Evolutionary conservation across 2,888 invertebrate species (phyloP), one percentile per base, ranked within the genome.

Genomic region (Ichneumon xanthorius): DNA sequence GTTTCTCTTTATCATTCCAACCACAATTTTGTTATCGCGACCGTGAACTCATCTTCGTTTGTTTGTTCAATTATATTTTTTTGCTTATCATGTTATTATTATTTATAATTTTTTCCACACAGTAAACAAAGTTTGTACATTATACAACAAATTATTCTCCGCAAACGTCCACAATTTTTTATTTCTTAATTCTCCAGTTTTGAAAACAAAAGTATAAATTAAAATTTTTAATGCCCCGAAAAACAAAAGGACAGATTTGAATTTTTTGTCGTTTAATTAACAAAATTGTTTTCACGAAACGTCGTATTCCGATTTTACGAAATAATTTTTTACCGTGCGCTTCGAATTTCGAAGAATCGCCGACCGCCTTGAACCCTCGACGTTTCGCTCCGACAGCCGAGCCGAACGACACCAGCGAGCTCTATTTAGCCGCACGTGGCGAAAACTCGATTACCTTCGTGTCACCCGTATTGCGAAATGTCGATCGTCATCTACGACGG

Each of bases 1-100:
- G 19, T 71, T 67, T 84, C 84, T 61, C 61, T 72, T 77, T 61
- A 40, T 65, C 58, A 16, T n/a, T 67, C 33, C 48, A 55, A 30
- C n/a, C 2, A n/a, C 30, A 7, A 16, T 16, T 7, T 30, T 63
- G 11, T n/a, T 30, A 5, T 16, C 6, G 4, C 14, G 30, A 26
- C 14, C 26, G 14, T n/a, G n/a, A 33, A 0, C 16, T 63, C 30
- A 6, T 30, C 33, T n/a, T 30, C 61, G 61, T 16, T 16, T 16
- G 4, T 48, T 48, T 4, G 4, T 16, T 16, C 4, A 48, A 48
- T 26, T 11, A 14, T 48, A 16, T 45, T 53, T 53, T 53, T n/a
- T 14, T 53, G 3, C 1, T 53, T 7, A 53, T 53, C 6, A 53
- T 19, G 4, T 14, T 30, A 33, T 61, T 16, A 33, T 11, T 9